Percentiles rank a stretch among this genome's conserved stretches.
Conservation (phyloP, 2,113 vertebrate genomes). For the Oncorhynchus gorbuscha region DNA sequence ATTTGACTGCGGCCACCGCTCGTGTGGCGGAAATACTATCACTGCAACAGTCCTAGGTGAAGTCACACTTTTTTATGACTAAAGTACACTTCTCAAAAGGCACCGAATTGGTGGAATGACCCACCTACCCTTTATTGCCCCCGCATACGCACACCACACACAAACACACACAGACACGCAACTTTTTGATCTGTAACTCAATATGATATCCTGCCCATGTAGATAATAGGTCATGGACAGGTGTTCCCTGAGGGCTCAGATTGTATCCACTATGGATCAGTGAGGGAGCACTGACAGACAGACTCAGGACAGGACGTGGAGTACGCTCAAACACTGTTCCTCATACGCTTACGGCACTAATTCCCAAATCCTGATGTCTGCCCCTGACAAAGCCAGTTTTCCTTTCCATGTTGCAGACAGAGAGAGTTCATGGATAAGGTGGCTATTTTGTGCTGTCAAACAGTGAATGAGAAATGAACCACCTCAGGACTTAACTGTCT, state of each 20-base stretch:
- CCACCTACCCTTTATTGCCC: too few species aligned
- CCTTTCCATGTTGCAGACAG: constrained; percentile 23
- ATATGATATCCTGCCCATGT: constrained; percentile 38
- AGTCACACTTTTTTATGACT: too few species aligned
- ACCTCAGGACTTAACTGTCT: constrained; percentile 21
- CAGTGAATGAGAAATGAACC: constrained; percentile 52
- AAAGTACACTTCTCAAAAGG: too few species aligned
- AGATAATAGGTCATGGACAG: constrained; percentile 37
- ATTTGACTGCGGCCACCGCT: too few species aligned
- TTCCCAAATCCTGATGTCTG: constrained; percentile 56
- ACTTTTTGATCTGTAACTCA: not conserved
- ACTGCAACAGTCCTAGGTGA: too few species aligned
- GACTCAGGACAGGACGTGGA: constrained; percentile 41
- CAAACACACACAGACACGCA: not conserved
- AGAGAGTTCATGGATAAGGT: constrained; percentile 61
- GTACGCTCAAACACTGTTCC: constrained; percentile 34
- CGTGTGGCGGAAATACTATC: too few species aligned
- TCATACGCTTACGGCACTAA: constrained; percentile 31
- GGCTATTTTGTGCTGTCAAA: constrained; percentile 64
- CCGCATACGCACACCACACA: not conserved
- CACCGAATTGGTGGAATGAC: too few species aligned
- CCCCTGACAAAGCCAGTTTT: constrained; percentile 36
- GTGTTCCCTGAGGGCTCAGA: constrained; percentile 43
- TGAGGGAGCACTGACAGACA: constrained; percentile 41
- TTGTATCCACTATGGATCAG: constrained; percentile 53